Percentiles rank a stretch among this genome's conserved stretches.
Evolutionary conservation across 1,140 invertebrate species (phyloP).

Genomic region (Aporrectodea caliginosa): DNA sequence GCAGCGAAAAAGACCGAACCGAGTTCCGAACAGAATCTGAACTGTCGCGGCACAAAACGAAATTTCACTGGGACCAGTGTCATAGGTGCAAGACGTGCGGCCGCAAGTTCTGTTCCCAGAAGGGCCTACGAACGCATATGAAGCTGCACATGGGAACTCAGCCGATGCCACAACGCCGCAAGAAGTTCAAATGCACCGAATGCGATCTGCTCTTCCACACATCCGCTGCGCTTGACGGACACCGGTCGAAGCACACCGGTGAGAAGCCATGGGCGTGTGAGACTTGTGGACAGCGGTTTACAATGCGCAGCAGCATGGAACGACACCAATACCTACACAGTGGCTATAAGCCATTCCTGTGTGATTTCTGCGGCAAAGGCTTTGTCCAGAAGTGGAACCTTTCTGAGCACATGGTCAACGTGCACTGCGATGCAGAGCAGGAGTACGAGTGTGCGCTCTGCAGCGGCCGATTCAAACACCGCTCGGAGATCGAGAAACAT

Average conservation of each 20-base stretch:
- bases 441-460: neutral
- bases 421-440: neutral
- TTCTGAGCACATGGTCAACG: constrained; percentile 80
- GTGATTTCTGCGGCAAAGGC: constrained; percentile 80
- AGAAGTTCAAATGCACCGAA: constrained; percentile 15
- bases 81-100: neutral
- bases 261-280: constrained; percentile 86
- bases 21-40: neutral
- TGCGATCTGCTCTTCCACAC: constrained; percentile 98
- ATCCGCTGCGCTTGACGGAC: constrained; percentile 95
- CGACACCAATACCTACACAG: constrained; percentile 59
- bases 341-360: constrained; percentile 81
- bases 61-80: neutral
- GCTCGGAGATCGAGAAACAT: neutral
- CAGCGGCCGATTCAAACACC: neutral
- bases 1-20: neutral
- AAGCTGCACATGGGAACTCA: constrained; percentile 9
- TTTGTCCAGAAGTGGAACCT: constrained; percentile 52
- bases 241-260: constrained; percentile 92
- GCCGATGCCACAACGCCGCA: neutral
- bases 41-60: neutral
- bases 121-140: neutral
- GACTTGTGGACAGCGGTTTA: constrained; percentile 71
- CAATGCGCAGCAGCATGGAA: constrained; percentile 83
- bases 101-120: neutral